Percentiles rank a stretch among this genome's conserved stretches.
These are phyloP conservation scores for Melieria omissa DNA, from an alignment of 2,888 invertebrate species.

Conservation along the genomic window DNA sequence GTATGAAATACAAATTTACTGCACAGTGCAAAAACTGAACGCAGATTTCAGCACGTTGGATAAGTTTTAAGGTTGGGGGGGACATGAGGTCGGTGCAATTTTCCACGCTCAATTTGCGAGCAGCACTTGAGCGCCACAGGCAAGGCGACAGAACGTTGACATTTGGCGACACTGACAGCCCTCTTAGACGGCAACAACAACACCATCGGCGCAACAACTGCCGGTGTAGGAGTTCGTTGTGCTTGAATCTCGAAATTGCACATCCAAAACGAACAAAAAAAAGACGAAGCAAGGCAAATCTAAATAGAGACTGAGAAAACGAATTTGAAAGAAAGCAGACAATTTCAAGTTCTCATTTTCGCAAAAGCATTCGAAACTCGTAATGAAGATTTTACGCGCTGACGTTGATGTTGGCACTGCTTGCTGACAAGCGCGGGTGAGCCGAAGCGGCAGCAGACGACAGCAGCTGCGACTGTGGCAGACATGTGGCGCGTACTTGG, in stretches of 20 bases:
- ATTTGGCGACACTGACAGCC: conserved; percentile 32
- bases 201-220: conserved; percentile 19
- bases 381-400: not conserved
- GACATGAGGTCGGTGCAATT: conserved; percentile 43
- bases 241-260: conserved; percentile 28
- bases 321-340: not conserved
- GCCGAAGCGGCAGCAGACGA: not conserved
- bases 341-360: too few species aligned
- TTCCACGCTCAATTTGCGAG: conserved; percentile 55
- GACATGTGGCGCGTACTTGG: conserved; percentile 43
- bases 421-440: not conserved
- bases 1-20: not conserved
- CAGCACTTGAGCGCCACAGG: conserved; percentile 23
- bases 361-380: too few species aligned
- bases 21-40: not conserved
- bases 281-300: conserved; percentile 5
- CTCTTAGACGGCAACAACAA: too few species aligned
- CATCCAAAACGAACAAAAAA: conserved; percentile 11
- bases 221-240: conserved; percentile 36
- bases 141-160: conserved; percentile 49
- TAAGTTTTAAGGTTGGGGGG: not conserved
- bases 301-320: not conserved
- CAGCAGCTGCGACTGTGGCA: conserved; percentile 3
- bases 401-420: not conserved
- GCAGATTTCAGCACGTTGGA: not conserved